A percentile compares a stretch with the other conserved stretches of the same genome.
These are phyloP conservation scores for Chrysocyon brachyurus DNA, from an alignment of 2,797 vertebrate genomes.

Conservation along the genomic window DNA sequence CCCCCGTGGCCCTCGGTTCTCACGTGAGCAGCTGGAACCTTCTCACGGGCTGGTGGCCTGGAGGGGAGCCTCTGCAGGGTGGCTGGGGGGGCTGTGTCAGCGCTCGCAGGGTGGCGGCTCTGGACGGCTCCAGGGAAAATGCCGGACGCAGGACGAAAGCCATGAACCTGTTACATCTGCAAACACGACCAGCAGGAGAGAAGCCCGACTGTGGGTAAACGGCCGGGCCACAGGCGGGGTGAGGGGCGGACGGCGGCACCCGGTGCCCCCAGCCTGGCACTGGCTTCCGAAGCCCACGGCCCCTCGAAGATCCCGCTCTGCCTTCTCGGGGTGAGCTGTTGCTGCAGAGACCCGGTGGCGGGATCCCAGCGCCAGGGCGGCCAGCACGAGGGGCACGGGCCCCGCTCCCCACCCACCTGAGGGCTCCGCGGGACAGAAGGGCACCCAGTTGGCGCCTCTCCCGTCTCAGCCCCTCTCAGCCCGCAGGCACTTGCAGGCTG, in stretches of 20 bases:
- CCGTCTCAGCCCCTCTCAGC: neutral
- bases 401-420: neutral
- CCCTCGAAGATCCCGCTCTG: accelerated
- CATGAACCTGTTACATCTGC: neutral
- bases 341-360: neutral
- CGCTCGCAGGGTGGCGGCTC: accelerated
- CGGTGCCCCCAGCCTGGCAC: neutral
- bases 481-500: neutral
- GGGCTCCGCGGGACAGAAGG: neutral
- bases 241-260: accelerated
- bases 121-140: accelerated
- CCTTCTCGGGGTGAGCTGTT: neutral
- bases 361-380: neutral
- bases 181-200: neutral
- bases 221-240: neutral
- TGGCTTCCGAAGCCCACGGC: neutral
- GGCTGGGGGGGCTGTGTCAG: neutral
- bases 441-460: neutral
- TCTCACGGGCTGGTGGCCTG: neutral
- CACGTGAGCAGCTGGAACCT: neutral
- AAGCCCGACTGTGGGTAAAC: neutral
- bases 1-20: neutral
- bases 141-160: accelerated
- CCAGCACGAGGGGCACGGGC: neutral
- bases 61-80: neutral